Evolutionary conservation across 1,140 invertebrate genomes (phyloP), one percentile per base, ranked within the genome.

Genomic region (Riptortus pedestris): DNA sequence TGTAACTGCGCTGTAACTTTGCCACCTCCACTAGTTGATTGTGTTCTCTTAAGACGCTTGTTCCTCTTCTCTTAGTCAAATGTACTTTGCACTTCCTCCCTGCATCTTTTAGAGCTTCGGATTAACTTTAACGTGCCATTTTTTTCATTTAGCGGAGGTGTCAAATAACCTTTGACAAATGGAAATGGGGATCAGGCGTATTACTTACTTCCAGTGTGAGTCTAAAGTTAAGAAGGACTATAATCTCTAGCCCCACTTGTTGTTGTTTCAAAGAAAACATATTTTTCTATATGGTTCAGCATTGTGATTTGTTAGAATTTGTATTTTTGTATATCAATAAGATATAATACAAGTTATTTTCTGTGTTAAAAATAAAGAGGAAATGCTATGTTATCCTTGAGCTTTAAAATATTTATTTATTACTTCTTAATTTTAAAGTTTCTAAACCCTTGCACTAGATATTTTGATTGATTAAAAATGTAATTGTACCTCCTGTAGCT

Each of bases 231-330:
- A 38, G 31, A 14, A 38, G 5, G 5, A 38, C 14, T 38, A 7
- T 7, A 38, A 5, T 7, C 14, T 38, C 5, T 38, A 38, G 31
- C 31, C 31, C 31, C 31, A 5, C 31, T 51, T 51, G 64, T 65
- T 65, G 64, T 65, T 65, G 33, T 65, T 65, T 45, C 26, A 48
- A 60, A 61, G 59, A 65, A 29, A 58, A 58, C 14, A 64, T 65
- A 65, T 65, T 65, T 65, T 65, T 65, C 48, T 51, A 58, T 65
- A 65, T 65, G 43, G 47, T 65, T 65, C 64, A 60, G 59, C 59
- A 65, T 65, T 65, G 64, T 65, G 64, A 65, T 65, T 65, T 65
- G 64, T 65, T 65, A 65, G 64, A 65, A 60, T 60, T 65, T 65
- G 64, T 65, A 65, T 65, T 65, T 65, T 65, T 65, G 64, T 65